Conservation (phyloP, 2,888 invertebrate genomes). For the Drosophila neoperkinsi region DNA sequence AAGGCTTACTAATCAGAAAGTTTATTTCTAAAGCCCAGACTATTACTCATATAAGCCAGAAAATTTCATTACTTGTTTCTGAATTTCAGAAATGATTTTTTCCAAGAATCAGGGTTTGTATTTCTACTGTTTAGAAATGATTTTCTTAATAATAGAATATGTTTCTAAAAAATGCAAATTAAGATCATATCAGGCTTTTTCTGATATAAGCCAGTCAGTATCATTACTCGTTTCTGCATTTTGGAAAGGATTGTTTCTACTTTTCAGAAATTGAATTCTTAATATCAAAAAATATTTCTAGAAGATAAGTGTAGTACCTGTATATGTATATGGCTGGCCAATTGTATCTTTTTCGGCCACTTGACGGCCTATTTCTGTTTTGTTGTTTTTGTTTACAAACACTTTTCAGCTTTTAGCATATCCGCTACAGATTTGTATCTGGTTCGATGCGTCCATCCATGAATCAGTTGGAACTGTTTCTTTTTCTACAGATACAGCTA, state of each 20-base stretch:
- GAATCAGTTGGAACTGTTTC: conserved; percentile 35
- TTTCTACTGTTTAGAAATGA: background rate
- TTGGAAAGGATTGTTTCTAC: background rate
- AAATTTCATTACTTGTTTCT: background rate
- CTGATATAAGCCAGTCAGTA: background rate
- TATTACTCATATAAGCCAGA: background rate
- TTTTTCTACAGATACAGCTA: conserved; percentile 5
- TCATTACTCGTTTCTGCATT: background rate
- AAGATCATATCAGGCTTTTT: background rate
- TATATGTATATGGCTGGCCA: background rate
- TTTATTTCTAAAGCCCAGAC: background rate
- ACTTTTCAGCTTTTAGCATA: conserved; percentile 43
- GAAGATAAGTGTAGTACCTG: background rate
- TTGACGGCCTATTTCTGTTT: conserved; percentile 12
- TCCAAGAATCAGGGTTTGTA: background rate
- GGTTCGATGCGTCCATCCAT: conserved; percentile 36
- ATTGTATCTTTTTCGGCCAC: conserved; percentile 13
- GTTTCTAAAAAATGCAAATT: background rate
- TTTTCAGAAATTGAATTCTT: background rate
- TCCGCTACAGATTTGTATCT: conserved; percentile 43
- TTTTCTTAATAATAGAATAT: background rate
- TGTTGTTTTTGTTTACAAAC: conserved; percentile 67
- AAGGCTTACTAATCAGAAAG: background rate
- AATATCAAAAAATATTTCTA: background rate
- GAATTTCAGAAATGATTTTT: background rate